These are phyloP conservation scores for human (Homo sapiens) DNA, from an alignment of 2,113 vertebrate genomes.

Conservation along the genomic window GRCh38 chr16:54185501-54186000, in stretches of 20 bases:
- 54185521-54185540: background rate
- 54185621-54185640: background rate
- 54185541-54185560: background rate
- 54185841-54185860: background rate
- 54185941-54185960: background rate
- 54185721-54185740: background rate
- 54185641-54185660: background rate
- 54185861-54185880: background rate
- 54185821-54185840: background rate
- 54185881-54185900: background rate
- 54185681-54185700: background rate
- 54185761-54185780: background rate
- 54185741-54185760: background rate
- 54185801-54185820: background rate
- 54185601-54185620: background rate
- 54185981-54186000: no score
- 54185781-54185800: background rate
- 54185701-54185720: background rate
- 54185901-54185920: background rate
- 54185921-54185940: background rate
- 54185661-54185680: background rate
- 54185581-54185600: background rate
- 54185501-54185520: background rate
- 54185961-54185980: background rate
- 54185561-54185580: conserved; percentile 18